These are phyloP conservation scores for Epistrophella euchroma DNA, from an alignment of 2,888 invertebrate species.

Conservation along the genomic window DNA sequence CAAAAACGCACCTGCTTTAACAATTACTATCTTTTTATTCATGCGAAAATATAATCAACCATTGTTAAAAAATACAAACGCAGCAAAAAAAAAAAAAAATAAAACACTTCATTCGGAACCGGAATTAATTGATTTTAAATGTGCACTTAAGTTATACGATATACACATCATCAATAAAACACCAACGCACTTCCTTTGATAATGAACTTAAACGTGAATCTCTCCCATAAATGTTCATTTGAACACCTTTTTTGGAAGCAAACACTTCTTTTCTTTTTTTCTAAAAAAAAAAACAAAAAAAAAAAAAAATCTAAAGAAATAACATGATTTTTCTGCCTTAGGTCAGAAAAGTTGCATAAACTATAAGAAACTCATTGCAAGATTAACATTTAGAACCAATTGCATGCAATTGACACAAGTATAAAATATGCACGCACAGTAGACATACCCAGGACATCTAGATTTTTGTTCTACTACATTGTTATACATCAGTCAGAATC, in stretches of 20 bases:
- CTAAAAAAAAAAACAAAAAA: not conserved
- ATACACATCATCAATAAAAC: not conserved
- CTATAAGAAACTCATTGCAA: slow-evolving; percentile 31
- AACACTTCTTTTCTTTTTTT: not conserved
- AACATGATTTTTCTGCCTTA: slow-evolving; percentile 15
- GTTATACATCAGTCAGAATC: not conserved
- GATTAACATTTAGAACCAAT: slow-evolving; percentile 63
- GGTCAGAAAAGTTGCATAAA: slow-evolving; percentile 42
- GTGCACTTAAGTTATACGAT: slow-evolving; percentile 2
- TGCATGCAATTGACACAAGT: slow-evolving; percentile 44
- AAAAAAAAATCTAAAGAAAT: not conserved
- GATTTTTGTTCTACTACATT: not conserved
- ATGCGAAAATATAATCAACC: not conserved
- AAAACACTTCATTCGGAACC: slow-evolving; percentile 25
- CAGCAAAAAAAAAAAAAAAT: slow-evolving; percentile 9
- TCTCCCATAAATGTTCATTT: slow-evolving; percentile 44
- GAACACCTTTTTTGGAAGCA: slow-evolving; percentile 20
- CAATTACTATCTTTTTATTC: not conserved
- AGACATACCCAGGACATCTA: not conserved
- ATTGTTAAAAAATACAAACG: not conserved
- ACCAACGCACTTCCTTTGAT: slow-evolving; percentile 62
- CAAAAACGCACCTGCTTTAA: not conserved
- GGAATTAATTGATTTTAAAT: slow-evolving; percentile 40
- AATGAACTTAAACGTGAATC: slow-evolving; percentile 72
- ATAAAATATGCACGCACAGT: slow-evolving; percentile 7